A percentile compares a stretch with the other conserved stretches of the same genome.
phyloP scores from a whole-genome alignment of 2,888 invertebrate species.

The Tortrix viridana region DNA sequence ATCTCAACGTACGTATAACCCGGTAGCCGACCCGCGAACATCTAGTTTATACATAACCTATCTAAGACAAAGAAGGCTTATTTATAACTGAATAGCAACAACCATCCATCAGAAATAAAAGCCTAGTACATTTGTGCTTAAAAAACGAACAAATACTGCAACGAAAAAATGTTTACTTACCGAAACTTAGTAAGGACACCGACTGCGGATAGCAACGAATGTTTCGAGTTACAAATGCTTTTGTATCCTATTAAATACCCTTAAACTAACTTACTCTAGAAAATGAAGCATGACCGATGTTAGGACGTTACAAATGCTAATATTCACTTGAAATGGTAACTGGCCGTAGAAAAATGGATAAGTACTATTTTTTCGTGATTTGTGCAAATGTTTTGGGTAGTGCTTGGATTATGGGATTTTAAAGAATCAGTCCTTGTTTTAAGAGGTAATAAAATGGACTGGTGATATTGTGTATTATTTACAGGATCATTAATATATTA shows the following conservation, averaged over 20 bases:
- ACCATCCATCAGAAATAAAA: constrained; percentile 64
- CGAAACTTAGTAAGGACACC: constrained; percentile 45
- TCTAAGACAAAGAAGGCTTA: constrained; percentile 76
- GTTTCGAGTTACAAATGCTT: constrained; percentile 74
- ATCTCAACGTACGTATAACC: constrained; percentile 34
- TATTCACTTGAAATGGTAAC: constrained; percentile 8
- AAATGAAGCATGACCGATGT: constrained; percentile 55
- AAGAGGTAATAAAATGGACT: neutral
- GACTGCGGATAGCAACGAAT: constrained; percentile 66
- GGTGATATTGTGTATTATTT: neutral
- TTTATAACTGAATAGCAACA: constrained; percentile 58
- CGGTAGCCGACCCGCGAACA: constrained; percentile 63
- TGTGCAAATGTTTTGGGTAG: constrained; percentile 12
- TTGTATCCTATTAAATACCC: constrained; percentile 39
- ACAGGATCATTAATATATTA: no score
- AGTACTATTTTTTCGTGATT: constrained; percentile 45
- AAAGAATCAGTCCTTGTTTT: constrained; percentile 15
- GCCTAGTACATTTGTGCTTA: constrained; percentile 65
- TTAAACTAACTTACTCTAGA: constrained; percentile 74
- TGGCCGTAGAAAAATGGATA: constrained; percentile 37
- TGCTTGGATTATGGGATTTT: neutral
- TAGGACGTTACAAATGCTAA: constrained; percentile 12
- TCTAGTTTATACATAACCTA: constrained; percentile 75
- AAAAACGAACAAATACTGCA: constrained; percentile 70
- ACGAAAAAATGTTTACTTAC: constrained; percentile 53